Conservation (phyloP, 2,888 invertebrate genomes). For the Phania funesta region DNA sequence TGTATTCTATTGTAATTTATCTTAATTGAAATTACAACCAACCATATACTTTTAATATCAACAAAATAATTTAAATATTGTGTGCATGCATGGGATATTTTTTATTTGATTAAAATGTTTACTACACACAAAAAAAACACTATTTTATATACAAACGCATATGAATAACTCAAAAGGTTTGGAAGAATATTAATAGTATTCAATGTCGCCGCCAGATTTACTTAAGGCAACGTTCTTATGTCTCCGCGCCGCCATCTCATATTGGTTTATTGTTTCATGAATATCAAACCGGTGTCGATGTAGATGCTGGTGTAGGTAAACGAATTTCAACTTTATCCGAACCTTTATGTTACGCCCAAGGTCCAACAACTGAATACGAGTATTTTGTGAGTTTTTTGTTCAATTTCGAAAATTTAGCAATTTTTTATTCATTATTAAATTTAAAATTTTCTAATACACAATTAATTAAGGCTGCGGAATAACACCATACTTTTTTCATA, state of each 20-base stretch:
- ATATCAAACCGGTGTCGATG: conserved; percentile 67
- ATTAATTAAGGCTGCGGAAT: no score
- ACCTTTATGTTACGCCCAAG: conserved; percentile 72
- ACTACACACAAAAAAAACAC: no score
- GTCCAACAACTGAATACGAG: conserved; percentile 68
- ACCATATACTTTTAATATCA: no score
- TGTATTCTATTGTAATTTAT: no score
- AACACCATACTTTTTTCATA: no score
- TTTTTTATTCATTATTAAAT: neutral
- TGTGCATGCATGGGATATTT: conserved; percentile 60
- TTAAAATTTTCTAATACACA: no score
- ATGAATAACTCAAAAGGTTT: conserved; percentile 73
- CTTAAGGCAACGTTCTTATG: conserved; percentile 79
- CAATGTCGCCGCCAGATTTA: conserved; percentile 77
- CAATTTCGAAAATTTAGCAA: conserved; percentile 11
- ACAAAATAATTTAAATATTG: conserved; percentile 46
- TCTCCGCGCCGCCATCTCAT: conserved; percentile 78
- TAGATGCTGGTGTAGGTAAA: conserved; percentile 62
- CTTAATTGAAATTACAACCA: no score
- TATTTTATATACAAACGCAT: conserved; percentile 27
- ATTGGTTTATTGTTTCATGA: conserved; percentile 76
- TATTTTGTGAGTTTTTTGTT: conserved; percentile 69
- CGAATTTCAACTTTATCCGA: conserved; percentile 76
- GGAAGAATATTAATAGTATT: conserved; percentile 78
- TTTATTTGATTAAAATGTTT: conserved; percentile 47